Percentiles rank a stretch among this genome's conserved stretches.
Conservation (phyloP, 1,140 invertebrate genomes). For the Drosophila rhopaloa region DNA sequence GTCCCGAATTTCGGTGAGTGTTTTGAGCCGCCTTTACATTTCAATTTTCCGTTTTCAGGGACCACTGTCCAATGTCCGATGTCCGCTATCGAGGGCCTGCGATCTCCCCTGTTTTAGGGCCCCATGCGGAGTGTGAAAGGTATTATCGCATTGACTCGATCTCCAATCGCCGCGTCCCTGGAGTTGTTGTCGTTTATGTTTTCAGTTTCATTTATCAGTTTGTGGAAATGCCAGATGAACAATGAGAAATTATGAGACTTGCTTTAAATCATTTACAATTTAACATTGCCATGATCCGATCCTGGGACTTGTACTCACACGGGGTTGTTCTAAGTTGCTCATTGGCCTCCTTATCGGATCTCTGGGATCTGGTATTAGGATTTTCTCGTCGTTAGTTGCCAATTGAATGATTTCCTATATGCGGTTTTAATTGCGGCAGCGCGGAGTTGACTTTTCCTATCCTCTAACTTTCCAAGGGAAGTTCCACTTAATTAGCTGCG, state of each 20-base stretch:
- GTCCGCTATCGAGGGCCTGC: constrained; percentile 45
- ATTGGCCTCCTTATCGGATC: constrained; percentile 52
- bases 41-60: constrained; percentile 57
- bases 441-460: constrained; percentile 34
- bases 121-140: constrained; percentile 78
- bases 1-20: constrained; percentile 13
- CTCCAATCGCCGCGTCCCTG: constrained; percentile 19
- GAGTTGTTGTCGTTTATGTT: constrained; percentile 68
- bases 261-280: constrained; percentile 77
- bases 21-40: constrained; percentile 52
- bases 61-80: constrained; percentile 3
- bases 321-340: constrained; percentile 58
- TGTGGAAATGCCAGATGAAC: constrained; percentile 69
- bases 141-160: constrained; percentile 79
- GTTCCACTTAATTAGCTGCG: constrained; percentile 74
- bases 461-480: constrained; percentile 23
- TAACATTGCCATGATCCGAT: constrained; percentile 29
- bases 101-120: constrained; percentile 52
- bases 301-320: constrained; percentile 1
- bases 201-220: constrained; percentile 76
- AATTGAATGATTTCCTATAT: constrained; percentile 75
- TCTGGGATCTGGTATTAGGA: constrained; percentile 41
- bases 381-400: constrained; percentile 55
- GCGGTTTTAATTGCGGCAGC: constrained; percentile 76
- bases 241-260: constrained; percentile 81